Conservation (phyloP, 2,797 vertebrate species). For the Agapornis canus region DNA sequence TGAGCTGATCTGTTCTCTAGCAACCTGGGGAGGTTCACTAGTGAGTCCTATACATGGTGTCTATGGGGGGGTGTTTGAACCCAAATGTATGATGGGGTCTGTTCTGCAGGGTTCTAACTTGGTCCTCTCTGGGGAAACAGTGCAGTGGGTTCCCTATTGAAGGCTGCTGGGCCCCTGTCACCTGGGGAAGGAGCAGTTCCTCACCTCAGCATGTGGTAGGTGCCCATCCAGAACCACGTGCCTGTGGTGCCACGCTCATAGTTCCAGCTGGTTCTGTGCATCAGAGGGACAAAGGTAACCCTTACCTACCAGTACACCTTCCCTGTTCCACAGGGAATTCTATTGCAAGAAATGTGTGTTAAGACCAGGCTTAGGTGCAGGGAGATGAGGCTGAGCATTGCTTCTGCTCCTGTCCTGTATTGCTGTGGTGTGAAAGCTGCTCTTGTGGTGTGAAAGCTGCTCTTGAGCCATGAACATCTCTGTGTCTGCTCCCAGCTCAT, state of each 20-base stretch:
- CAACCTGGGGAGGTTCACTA: not conserved
- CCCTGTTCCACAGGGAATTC: not conserved
- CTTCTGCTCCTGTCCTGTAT: fast-evolving
- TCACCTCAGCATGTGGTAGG: not conserved
- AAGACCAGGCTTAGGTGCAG: not conserved
- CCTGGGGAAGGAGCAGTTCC: not conserved
- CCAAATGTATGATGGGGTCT: not conserved
- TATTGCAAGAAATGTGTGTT: not conserved
- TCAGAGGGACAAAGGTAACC: not conserved
- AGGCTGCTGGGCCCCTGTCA: fast-evolving
- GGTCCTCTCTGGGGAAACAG: not conserved
- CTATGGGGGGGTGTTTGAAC: not conserved
- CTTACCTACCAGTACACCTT: not conserved
- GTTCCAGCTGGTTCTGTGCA: not conserved
- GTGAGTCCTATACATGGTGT: not conserved
- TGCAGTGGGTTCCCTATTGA: fast-evolving
- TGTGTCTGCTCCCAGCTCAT: not conserved
- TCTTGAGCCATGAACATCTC: not conserved
- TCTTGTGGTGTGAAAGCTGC: not conserved
- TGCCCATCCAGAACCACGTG: fast-evolving
- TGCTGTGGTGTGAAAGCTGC: not conserved
- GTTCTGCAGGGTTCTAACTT: not conserved
- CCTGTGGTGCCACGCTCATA: not conserved
- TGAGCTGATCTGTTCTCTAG: not conserved
- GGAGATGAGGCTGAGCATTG: not conserved